Percentiles rank a stretch among this genome's conserved stretches.
These are phyloP conservation scores for Eurystomus gularis DNA, from an alignment of 2,113 vertebrate genomes.

Conservation along the genomic window DNA sequence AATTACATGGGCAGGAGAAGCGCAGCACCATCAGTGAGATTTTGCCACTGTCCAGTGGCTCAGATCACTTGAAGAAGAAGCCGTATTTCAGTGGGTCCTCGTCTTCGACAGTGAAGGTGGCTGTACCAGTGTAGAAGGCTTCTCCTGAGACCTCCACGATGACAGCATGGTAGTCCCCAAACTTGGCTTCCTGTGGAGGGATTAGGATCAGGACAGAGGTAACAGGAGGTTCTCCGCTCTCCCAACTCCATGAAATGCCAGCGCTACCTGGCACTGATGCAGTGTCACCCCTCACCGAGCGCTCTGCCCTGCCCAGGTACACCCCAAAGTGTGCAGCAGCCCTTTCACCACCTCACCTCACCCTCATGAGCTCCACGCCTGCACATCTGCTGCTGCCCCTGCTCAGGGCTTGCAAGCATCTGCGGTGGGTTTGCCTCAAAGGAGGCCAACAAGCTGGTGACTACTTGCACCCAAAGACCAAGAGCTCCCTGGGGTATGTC, in stretches of 20 bases:
- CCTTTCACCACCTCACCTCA: not conserved
- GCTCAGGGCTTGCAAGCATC: not conserved
- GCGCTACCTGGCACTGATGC: rapidly evolving
- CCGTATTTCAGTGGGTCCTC: constrained; percentile 83
- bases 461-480: not conserved
- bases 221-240: not conserved
- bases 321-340: not conserved
- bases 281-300: rapidly evolving
- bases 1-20: not conserved
- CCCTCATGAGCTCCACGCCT: not conserved
- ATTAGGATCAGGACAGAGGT: not conserved
- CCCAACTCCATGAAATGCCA: not conserved
- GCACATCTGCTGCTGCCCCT: not conserved
- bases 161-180: constrained; percentile 85
- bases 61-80: constrained; percentile 84
- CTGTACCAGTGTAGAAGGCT: constrained; percentile 88
- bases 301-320: not conserved
- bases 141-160: constrained; percentile 90
- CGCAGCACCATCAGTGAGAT: not conserved
- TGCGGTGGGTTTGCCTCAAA: not conserved
- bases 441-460: not conserved
- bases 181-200: constrained; percentile 80
- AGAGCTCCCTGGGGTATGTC: not conserved
- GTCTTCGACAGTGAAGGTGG: constrained; percentile 83
- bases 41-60: not conserved